Evolutionary conservation across 2,113 vertebrate genomes (phyloP), one percentile per base, ranked within the genome.

Genomic region (Furnarius figulus): DNA sequence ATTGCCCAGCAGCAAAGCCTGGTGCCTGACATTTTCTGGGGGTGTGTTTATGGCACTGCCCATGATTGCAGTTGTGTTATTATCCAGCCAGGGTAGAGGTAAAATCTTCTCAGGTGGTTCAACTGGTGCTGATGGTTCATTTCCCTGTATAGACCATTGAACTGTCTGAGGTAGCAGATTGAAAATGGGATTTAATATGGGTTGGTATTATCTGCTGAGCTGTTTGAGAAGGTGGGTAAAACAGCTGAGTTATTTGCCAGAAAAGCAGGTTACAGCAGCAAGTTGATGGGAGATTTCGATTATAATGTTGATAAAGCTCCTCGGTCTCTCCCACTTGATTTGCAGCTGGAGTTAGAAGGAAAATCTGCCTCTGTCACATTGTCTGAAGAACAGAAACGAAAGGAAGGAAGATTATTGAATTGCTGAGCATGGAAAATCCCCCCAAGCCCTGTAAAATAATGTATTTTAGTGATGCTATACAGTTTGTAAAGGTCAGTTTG

Each of bases 401-500:
- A 87, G 58, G 49, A 78, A 87, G 70, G 27, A 35, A 72, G 66
- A 82, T 94, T 95, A 87, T 82, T 89, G 92, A 86, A 91, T 73
- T 93, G 93, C 95, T 93, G 89, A 96, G 83, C 73, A 65, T 68
- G 52, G 85, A 58, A 81, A 96, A 93, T 93, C 96, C 91, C 89
- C 87, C 27, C 86, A 84, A 90, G 92, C 82, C 68, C 66, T 77
- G 55, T 30, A 90, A 83, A 95, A 90, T 95, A 96, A 95, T 94
- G 31, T 67, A 55, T 95, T 95, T 94, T 83, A 91, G 73, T 3
- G 7, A 55, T 73, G 71, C 86, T 74, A 49, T 89, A 76, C 74
- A 91, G 80, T 95, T 94, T 93, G 89, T 87, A 97, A 97, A 97
- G 95, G 95, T 93, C 96, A 96, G 93, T 96, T 97, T 95, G 83